These are phyloP conservation scores for Catharus bicknelli DNA, from an alignment of 2,113 vertebrate species.

Conservation along the genomic window DNA sequence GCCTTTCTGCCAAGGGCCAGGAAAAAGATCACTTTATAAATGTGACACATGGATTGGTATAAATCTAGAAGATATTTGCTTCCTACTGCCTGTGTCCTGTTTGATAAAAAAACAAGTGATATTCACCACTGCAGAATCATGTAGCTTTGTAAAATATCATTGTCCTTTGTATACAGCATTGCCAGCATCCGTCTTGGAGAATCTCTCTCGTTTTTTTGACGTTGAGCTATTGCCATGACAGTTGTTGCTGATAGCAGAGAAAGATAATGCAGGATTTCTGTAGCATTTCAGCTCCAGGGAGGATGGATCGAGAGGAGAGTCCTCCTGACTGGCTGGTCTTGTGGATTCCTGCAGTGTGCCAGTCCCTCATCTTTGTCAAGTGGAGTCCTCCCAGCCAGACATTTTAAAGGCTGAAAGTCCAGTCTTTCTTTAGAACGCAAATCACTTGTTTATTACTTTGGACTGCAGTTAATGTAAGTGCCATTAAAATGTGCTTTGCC, in stretches of 20 bases:
- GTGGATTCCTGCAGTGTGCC: not conserved
- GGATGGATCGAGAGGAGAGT: not conserved
- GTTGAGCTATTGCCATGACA: constrained; percentile 50
- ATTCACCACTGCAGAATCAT: constrained; percentile 32
- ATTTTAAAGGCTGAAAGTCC: not conserved
- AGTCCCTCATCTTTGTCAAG: not conserved
- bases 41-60: constrained; percentile 68
- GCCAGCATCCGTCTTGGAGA: constrained; percentile 48
- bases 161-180: constrained; percentile 55
- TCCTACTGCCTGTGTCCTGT: constrained; percentile 57
- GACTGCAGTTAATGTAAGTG: not conserved
- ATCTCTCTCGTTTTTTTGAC: constrained; percentile 43
- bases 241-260: constrained; percentile 38
- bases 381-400: not conserved
- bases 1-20: constrained; percentile 69
- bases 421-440: not conserved
- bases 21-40: constrained; percentile 73
- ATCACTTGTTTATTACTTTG: not conserved
- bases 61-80: constrained; percentile 70
- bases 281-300: not conserved
- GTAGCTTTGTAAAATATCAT: constrained; percentile 61
- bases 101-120: constrained; percentile 67
- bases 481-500: not conserved
- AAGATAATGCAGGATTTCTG: constrained; percentile 25
- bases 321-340: not conserved